Conservation (phyloP, 2,797 vertebrate species). For the Ctenopoma multispine region DNA sequence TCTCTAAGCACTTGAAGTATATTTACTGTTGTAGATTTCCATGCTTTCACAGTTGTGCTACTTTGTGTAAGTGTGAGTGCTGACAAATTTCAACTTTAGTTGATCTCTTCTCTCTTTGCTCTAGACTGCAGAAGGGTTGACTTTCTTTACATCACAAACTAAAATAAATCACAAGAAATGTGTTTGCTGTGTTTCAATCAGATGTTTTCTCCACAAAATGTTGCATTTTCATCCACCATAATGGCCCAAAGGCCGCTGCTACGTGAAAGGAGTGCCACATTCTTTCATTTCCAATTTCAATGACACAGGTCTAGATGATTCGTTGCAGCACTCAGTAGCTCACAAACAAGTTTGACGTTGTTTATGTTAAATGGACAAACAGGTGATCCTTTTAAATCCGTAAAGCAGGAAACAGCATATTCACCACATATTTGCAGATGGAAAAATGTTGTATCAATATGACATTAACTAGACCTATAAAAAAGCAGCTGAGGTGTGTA, state of each 20-base stretch:
- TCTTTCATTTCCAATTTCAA: background rate
- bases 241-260: no score
- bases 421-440: background rate
- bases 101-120: background rate
- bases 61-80: background rate
- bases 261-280: background rate
- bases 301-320: background rate
- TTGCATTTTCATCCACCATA: no score
- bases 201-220: background rate
- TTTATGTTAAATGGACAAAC: background rate
- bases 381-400: background rate
- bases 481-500: no score
- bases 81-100: background rate
- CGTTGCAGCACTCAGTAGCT: no score
- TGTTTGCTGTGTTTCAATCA: background rate
- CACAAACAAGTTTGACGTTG: background rate
- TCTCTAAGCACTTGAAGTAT: background rate
- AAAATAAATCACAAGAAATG: background rate
- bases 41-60: background rate
- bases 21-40: background rate
- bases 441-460: no score
- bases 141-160: no score
- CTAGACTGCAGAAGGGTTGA: no score
- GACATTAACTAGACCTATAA: no score
- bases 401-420: background rate